Evolutionary conservation across 1,140 invertebrate genomes (phyloP).

Genomic region (Adelges cooleyi): DNA sequence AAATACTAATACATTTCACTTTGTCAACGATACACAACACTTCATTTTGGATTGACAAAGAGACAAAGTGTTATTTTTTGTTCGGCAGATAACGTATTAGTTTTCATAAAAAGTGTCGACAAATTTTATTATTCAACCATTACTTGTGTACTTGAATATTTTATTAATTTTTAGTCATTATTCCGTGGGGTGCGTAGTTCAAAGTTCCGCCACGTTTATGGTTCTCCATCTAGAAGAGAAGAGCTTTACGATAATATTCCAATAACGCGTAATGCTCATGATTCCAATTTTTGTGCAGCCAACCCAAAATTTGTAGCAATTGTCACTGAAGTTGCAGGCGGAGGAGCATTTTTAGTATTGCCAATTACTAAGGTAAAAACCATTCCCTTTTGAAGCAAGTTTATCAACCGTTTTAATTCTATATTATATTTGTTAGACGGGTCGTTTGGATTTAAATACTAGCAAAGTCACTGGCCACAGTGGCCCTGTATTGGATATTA

Average conservation of each 20-base stretch:
- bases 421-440: slow-evolving; percentile 59
- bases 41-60: too few species aligned
- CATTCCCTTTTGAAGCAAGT: too few species aligned
- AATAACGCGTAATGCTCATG: slow-evolving; percentile 83
- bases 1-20: too few species aligned
- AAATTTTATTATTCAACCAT: too few species aligned
- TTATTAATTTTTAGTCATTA: slow-evolving; percentile 58
- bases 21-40: too few species aligned
- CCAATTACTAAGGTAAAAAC: slow-evolving; percentile 78
- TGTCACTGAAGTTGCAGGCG: slow-evolving; percentile 87
- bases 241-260: slow-evolving; percentile 86
- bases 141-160: too few species aligned
- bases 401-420: too few species aligned
- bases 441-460: slow-evolving; percentile 61
- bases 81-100: too few species aligned
- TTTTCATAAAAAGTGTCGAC: too few species aligned
- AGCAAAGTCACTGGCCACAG: slow-evolving; percentile 68
- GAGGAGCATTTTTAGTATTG: slow-evolving; percentile 83
- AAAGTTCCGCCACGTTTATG: slow-evolving; percentile 89
- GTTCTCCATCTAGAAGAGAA: slow-evolving; percentile 72
- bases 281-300: slow-evolving; percentile 82
- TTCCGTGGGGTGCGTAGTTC: slow-evolving; percentile 74
- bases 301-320: slow-evolving; percentile 91
- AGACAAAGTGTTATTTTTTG: too few species aligned
- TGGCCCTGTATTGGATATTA: slow-evolving; percentile 72